These are phyloP conservation scores for Sparus aurata DNA, from an alignment of 2,797 vertebrate genomes.

Conservation along the genomic window DNA sequence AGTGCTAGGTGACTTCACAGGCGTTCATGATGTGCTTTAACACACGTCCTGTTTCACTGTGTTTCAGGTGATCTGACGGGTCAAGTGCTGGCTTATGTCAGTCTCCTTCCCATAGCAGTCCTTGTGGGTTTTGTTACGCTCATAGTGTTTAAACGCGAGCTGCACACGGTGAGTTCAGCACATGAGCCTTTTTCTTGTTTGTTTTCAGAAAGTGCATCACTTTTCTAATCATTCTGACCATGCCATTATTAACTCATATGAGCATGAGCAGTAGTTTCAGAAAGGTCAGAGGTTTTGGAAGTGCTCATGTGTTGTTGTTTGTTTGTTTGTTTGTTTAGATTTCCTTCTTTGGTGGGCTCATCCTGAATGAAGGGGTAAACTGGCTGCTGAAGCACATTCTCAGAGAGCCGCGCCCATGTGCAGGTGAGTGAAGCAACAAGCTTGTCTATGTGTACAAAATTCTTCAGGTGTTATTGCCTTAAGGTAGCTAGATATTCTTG, in stretches of 20 bases:
- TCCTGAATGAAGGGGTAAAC: conserved; percentile 95
- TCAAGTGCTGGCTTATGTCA: conserved; percentile 93
- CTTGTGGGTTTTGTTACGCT: conserved; percentile 96
- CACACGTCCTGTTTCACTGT: conserved; percentile 27
- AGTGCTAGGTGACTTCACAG: not conserved
- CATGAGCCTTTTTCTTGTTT: not conserved
- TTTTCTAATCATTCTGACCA: not conserved
- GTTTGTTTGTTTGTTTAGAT: conserved; percentile 85
- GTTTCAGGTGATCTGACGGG: conserved; percentile 93
- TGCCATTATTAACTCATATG: not conserved
- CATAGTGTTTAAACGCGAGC: conserved; percentile 98
- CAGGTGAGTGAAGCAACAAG: conserved; percentile 85
- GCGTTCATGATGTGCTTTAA: not conserved
- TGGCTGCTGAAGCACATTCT: conserved; percentile 97
- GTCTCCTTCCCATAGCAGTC: conserved; percentile 93
- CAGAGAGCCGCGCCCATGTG: conserved; percentile 95
- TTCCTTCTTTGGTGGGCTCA: conserved; percentile 96
- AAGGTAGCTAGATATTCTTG: too few relatives aligned
- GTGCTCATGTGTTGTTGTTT: not conserved
- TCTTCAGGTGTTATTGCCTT: too few relatives aligned
- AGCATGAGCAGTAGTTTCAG: not conserved
- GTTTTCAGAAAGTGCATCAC: not conserved
- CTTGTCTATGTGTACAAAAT: not conserved
- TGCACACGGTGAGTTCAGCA: conserved; percentile 93
- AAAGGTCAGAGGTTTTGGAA: not conserved